Evolutionary conservation across 2,113 vertebrate genomes (phyloP).

Genomic region (Lutjanus erythropterus): DNA sequence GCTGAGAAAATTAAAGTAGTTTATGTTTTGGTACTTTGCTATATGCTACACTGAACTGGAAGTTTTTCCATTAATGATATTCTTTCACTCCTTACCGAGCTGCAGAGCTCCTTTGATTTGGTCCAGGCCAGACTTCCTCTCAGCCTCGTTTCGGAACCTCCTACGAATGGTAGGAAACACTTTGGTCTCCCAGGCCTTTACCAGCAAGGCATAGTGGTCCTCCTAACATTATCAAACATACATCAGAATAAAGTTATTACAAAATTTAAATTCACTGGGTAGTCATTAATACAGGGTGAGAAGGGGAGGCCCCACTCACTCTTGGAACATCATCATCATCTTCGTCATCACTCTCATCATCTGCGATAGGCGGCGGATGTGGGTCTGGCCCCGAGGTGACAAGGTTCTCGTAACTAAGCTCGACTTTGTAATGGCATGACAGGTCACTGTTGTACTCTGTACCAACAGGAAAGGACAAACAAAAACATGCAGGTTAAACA

Average conservation of each 20-base stretch:
- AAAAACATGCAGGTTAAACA: slow-evolving; percentile 34
- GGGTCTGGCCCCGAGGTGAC: slow-evolving; percentile 95
- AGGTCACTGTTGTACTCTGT: slow-evolving; percentile 97
- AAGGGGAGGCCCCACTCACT: slow-evolving; percentile 79
- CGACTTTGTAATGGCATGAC: slow-evolving; percentile 95
- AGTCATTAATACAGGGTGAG: background rate
- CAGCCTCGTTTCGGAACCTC: slow-evolving; percentile 97
- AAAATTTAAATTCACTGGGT: background rate
- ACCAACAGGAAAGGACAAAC: slow-evolving; percentile 46
- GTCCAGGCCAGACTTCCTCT: slow-evolving; percentile 97
- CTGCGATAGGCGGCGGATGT: slow-evolving; percentile 93
- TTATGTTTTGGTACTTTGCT: background rate
- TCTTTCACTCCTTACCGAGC: slow-evolving; percentile 85
- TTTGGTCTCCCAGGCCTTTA: slow-evolving; percentile 99
- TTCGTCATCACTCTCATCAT: slow-evolving; percentile 97
- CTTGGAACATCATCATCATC: slow-evolving; percentile 95
- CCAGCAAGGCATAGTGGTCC: slow-evolving; percentile 96
- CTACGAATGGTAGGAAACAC: slow-evolving; percentile 98
- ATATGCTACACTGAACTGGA: background rate
- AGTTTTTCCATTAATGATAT: background rate
- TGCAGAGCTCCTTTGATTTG: slow-evolving; percentile 98
- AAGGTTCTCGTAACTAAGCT: slow-evolving; percentile 97
- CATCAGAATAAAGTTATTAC: background rate
- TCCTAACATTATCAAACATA: slow-evolving; percentile 83
- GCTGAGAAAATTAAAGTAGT: background rate